phyloP scores from a whole-genome alignment of 2,797 vertebrate genomes.

The Benthosema pterotum region DNA sequence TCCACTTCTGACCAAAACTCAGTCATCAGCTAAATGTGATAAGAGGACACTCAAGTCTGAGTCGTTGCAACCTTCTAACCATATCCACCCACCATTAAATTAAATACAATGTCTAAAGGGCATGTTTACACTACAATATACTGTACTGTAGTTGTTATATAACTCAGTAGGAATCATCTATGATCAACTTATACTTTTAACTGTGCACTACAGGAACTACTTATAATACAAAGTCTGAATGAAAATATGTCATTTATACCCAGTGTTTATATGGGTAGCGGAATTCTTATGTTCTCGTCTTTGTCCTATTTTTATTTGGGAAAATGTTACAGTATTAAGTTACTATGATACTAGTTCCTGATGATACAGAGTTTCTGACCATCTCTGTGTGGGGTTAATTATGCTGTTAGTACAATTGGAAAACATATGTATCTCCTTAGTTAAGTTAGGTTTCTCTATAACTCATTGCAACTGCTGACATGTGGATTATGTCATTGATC shows the following conservation, averaged over 20 bases:
- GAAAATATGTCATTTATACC: neutral
- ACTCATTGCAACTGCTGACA: neutral
- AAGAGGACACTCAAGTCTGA: constrained; percentile 2
- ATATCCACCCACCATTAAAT: constrained; percentile 6
- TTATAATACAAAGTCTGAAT: neutral
- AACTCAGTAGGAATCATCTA: constrained; percentile 2
- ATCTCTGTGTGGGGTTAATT: constrained; percentile 12
- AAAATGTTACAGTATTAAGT: constrained; percentile 3
- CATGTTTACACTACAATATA: constrained; percentile 3
- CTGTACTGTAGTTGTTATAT: neutral
- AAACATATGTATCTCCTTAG: neutral
- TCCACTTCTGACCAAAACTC: constrained; percentile 2
- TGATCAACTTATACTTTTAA: neutral
- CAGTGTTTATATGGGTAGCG: neutral
- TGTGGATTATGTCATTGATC: no score
- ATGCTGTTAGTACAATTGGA: constrained; percentile 2
- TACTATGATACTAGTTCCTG: neutral
- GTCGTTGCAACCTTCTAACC: neutral
- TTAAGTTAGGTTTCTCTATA: constrained; percentile 7
- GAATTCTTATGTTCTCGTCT: neutral
- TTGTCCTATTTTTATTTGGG: neutral
- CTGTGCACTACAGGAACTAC: neutral
- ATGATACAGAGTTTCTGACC: constrained; percentile 3
- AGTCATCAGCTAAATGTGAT: constrained; percentile 11
- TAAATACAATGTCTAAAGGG: neutral